Evolutionary conservation across 2,888 invertebrate species (phyloP).

Genomic region (Trypoxylon attenuatum): DNA sequence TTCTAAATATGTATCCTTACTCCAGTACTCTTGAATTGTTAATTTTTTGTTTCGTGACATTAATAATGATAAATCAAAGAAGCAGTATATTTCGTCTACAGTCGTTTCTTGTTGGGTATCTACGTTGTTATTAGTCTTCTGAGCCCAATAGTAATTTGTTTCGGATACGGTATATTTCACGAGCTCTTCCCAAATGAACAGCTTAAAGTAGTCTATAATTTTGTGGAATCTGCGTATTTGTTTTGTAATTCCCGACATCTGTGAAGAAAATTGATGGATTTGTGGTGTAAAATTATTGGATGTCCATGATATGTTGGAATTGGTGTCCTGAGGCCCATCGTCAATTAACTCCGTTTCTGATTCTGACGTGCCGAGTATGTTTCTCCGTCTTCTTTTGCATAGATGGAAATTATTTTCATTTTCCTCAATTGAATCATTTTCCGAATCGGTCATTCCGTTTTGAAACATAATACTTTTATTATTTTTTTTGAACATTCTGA

Average conservation of each 20-base stretch:
- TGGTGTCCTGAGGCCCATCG: constrained; percentile 24
- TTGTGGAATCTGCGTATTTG: constrained; percentile 27
- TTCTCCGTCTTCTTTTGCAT: constrained; percentile 29
- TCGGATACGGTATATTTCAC: constrained; percentile 31
- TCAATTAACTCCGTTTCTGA: constrained; percentile 34
- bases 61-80: constrained; percentile 30
- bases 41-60: constrained; percentile 35
- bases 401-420: constrained; percentile 34
- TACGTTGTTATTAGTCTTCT: constrained; percentile 32
- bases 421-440: too few relatives aligned
- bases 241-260: constrained; percentile 25
- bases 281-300: constrained; percentile 29
- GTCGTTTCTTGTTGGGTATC: constrained; percentile 21
- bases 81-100: constrained; percentile 35
- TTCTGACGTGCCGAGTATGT: constrained; percentile 39
- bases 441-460: constrained; percentile 27
- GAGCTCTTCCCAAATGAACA: constrained; percentile 32
- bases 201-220: constrained; percentile 33
- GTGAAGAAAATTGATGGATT: constrained; percentile 32
- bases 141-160: constrained; percentile 27
- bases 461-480: constrained; percentile 36
- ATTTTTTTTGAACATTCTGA: constrained; percentile 28
- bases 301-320: constrained; percentile 33
- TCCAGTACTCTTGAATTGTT: constrained; percentile 43
- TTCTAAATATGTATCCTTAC: constrained; percentile 32